A percentile compares a stretch with the other conserved stretches of the same genome.
These are phyloP conservation scores for Helicoverpa armigera DNA, from an alignment of 1,140 invertebrate genomes.

Conservation along the genomic window DNA sequence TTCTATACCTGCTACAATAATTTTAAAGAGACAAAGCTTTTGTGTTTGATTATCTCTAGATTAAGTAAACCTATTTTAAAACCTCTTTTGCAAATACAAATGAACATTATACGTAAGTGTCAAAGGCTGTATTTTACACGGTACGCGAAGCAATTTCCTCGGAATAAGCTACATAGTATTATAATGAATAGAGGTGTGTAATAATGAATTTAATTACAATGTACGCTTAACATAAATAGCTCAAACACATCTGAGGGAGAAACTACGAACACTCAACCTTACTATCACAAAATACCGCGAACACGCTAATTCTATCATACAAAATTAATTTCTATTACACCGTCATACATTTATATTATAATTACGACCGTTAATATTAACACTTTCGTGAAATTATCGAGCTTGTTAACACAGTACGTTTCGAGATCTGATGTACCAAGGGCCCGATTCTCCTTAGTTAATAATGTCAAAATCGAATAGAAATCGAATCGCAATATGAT, in stretches of 20 bases:
- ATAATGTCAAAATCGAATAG: no score
- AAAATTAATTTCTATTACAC: constrained; percentile 33
- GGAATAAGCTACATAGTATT: not conserved
- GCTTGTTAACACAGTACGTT: constrained; percentile 34
- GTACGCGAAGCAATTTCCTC: no score
- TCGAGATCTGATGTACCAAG: constrained; percentile 32
- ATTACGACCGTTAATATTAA: constrained; percentile 39
- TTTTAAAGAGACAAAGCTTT: no score
- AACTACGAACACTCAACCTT: not conserved
- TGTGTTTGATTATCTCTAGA: no score
- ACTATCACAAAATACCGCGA: not conserved
- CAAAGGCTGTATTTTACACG: no score
- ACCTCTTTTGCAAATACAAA: no score
- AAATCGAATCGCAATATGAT: no score
- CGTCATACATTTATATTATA: constrained; percentile 31
- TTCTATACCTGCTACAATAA: no score
- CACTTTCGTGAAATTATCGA: constrained; percentile 20
- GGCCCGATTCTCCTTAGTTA: no score
- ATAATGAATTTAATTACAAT: not conserved
- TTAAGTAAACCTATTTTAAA: no score
- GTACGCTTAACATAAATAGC: not conserved
- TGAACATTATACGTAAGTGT: no score
- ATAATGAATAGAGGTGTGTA: not conserved
- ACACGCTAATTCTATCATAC: constrained; percentile 29
- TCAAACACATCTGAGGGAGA: not conserved